Percentiles rank a stretch among this genome's conserved stretches.
phyloP scores from a whole-genome alignment of 2,888 invertebrate species.

The Holacanthella duospinosa region DNA sequence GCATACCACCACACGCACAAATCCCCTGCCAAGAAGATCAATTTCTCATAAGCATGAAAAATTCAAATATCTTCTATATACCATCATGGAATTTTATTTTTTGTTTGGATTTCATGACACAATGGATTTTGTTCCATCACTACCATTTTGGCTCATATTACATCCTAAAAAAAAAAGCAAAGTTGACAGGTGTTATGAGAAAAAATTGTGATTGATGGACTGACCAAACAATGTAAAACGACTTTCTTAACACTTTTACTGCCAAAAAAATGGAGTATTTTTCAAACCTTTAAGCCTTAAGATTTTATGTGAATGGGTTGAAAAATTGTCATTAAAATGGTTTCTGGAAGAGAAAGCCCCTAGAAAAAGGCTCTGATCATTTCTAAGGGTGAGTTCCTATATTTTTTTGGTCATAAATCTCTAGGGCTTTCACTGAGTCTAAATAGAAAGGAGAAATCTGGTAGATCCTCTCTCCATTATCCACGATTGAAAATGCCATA shows the following conservation, averaged over 20 bases:
- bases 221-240: no score
- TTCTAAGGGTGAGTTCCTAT: slow-evolving; percentile 8
- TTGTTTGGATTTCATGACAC: no score
- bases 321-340: slow-evolving; percentile 27
- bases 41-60: no score
- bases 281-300: no score
- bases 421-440: slow-evolving; percentile 19
- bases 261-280: background rate
- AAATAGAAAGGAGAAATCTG: background rate
- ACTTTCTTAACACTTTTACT: background rate
- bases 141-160: no score
- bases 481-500: slow-evolving; percentile 25
- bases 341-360: slow-evolving; percentile 13
- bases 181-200: background rate
- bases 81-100: no score
- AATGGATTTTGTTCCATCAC: no score
- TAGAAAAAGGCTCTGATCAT: slow-evolving; percentile 17
- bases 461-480: slow-evolving; percentile 5
- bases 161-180: background rate
- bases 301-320: slow-evolving; percentile 14
- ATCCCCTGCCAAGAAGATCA: no score
- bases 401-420: slow-evolving; percentile 18
- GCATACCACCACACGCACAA: no score
- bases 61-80: no score
- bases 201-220: background rate